These are phyloP conservation scores for Drosophila teissieri DNA, from an alignment of 1,140 invertebrate genomes.

Conservation along the genomic window DNA sequence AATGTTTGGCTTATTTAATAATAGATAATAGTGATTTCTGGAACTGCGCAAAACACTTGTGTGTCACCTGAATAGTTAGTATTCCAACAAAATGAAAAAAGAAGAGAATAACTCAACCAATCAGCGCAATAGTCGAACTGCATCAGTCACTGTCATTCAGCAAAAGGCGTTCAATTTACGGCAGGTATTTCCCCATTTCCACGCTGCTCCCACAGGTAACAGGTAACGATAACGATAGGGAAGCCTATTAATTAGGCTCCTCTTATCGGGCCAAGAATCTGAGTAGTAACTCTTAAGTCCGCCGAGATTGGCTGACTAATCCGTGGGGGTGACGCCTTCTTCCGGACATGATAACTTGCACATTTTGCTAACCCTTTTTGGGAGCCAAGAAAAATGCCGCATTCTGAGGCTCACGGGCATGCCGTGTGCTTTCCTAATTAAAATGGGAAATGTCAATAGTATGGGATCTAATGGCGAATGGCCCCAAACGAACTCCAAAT, in stretches of 20 bases:
- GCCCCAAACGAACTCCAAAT: conserved; percentile 17
- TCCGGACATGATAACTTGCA: conserved; percentile 32
- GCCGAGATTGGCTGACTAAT: conserved; percentile 34
- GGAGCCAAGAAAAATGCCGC: conserved; percentile 28
- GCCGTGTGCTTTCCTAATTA: conserved; percentile 61
- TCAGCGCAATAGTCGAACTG: background rate
- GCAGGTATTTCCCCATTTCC: conserved; percentile 55
- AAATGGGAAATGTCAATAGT: conserved; percentile 20
- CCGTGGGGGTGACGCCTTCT: conserved; percentile 22
- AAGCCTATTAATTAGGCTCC: conserved; percentile 16
- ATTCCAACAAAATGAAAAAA: background rate
- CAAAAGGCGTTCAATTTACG: conserved; percentile 28
- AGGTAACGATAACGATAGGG: conserved; percentile 28
- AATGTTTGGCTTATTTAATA: conserved; percentile 28
- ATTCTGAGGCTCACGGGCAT: conserved; percentile 51
- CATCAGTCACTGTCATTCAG: conserved; percentile 34
- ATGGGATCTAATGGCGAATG: background rate
- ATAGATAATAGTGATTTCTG: conserved; percentile 21
- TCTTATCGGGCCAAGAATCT: conserved; percentile 16
- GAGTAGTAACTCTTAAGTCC: conserved; percentile 2
- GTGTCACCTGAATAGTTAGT: background rate
- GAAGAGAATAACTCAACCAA: background rate
- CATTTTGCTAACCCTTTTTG: conserved; percentile 12
- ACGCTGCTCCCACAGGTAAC: conserved; percentile 1
- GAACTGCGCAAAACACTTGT: conserved; percentile 23